Evolutionary conservation across 92 coral and sea anemone genomes (phyloP).

Genomic region (Phymanthus crucifer): DNA sequence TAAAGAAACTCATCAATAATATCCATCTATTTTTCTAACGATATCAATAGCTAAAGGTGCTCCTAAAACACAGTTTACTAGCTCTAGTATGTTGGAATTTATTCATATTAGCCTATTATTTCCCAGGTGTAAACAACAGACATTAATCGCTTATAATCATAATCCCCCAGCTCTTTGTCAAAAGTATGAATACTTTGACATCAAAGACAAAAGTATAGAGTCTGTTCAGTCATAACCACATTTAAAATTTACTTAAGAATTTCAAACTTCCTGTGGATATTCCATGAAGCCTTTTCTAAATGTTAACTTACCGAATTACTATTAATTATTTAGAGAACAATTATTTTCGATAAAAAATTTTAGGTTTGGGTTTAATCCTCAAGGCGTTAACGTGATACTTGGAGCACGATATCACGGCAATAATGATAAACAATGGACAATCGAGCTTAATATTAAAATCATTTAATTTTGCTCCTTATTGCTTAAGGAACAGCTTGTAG

Average conservation of each 20-base stretch:
- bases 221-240: conserved; percentile 19
- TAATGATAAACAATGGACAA: conserved; percentile 10
- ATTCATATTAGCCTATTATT: background rate
- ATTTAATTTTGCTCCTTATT: background rate
- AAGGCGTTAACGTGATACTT: conserved; percentile 22
- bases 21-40: background rate
- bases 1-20: background rate
- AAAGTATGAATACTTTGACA: conserved; percentile 4
- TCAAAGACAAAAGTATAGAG: background rate
- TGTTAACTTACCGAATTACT: background rate
- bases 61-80: background rate
- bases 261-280: conserved; percentile 1
- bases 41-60: background rate
- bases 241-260: background rate
- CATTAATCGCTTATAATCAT: background rate
- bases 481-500: background rate
- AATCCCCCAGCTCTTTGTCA: conserved; percentile 16
- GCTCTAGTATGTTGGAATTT: background rate
- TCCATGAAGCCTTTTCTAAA: background rate
- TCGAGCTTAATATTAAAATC: background rate
- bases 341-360: background rate
- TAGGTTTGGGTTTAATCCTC: background rate
- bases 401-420: background rate
- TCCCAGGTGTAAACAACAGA: conserved; percentile 24
- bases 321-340: background rate